These are phyloP conservation scores for Pedionomus torquatus DNA, from an alignment of 2,113 vertebrate species.

Conservation along the genomic window DNA sequence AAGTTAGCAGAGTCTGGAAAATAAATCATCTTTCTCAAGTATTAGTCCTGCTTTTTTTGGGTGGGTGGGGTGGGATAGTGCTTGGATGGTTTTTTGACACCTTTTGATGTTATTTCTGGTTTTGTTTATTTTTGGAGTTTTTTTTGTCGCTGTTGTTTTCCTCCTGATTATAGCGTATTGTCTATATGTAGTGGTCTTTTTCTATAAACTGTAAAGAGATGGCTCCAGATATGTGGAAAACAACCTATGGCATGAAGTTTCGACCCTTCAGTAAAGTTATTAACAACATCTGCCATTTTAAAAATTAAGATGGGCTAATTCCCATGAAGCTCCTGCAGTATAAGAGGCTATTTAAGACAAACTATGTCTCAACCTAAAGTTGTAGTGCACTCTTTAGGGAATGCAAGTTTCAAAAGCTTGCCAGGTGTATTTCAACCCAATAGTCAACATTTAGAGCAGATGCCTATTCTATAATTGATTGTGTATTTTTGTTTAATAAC, in stretches of 20 bases:
- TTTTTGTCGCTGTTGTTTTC: background rate
- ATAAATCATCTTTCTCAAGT: background rate
- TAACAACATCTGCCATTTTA: background rate
- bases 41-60: background rate
- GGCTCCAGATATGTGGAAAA: background rate
- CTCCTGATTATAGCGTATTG: background rate
- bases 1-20: background rate
- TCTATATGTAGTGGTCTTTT: background rate
- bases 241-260: background rate
- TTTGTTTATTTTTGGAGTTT: background rate
- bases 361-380: background rate
- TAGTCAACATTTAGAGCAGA: slow-evolving; percentile 2
- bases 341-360: background rate
- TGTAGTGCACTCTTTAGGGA: background rate
- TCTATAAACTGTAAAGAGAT: background rate
- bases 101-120: background rate
- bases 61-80: too few species aligned
- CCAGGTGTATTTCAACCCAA: slow-evolving; percentile 11
- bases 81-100: background rate
- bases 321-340: background rate
- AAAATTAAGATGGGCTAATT: background rate
- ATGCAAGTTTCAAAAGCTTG: slow-evolving; percentile 9
- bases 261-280: background rate
- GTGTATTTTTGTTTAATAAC: background rate
- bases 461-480: slow-evolving; percentile 16